A percentile compares a stretch with the other conserved stretches of the same genome.
These are phyloP conservation scores for Caenorhabditis angaria DNA, from an alignment of 2,888 invertebrate species.

Conservation along the genomic window DNA sequence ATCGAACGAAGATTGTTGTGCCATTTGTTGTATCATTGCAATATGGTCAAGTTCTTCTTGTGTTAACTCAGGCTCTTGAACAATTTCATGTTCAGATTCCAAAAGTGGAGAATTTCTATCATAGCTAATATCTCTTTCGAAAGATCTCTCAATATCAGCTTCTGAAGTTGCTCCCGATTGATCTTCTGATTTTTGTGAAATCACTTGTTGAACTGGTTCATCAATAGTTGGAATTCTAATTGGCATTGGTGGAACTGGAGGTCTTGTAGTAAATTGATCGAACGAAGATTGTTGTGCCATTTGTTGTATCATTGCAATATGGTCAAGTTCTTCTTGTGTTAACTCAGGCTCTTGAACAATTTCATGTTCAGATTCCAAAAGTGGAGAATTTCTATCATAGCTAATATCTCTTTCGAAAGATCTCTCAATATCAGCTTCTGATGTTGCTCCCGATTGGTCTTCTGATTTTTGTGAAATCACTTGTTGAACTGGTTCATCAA, in stretches of 20 bases:
- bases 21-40: constrained; percentile 9
- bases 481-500: background rate
- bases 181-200: background rate
- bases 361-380: constrained; percentile 16
- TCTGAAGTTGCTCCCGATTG: background rate
- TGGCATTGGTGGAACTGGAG: background rate
- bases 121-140: background rate
- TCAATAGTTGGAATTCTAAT: constrained; percentile 4
- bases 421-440: constrained; percentile 34
- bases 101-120: background rate
- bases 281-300: constrained; percentile 11
- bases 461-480: constrained; percentile 14
- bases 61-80: constrained; percentile 12
- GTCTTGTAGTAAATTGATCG: background rate
- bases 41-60: constrained; percentile 35
- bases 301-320: constrained; percentile 15
- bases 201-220: background rate
- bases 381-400: constrained; percentile 29
- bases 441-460: constrained; percentile 38
- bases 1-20: constrained; percentile 5
- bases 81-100: background rate
- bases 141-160: constrained; percentile 5
- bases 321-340: constrained; percentile 31
- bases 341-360: constrained; percentile 12
- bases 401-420: constrained; percentile 5